These are phyloP conservation scores for Tapirus indicus DNA, from an alignment of 2,797 vertebrate species.

Conservation along the genomic window DNA sequence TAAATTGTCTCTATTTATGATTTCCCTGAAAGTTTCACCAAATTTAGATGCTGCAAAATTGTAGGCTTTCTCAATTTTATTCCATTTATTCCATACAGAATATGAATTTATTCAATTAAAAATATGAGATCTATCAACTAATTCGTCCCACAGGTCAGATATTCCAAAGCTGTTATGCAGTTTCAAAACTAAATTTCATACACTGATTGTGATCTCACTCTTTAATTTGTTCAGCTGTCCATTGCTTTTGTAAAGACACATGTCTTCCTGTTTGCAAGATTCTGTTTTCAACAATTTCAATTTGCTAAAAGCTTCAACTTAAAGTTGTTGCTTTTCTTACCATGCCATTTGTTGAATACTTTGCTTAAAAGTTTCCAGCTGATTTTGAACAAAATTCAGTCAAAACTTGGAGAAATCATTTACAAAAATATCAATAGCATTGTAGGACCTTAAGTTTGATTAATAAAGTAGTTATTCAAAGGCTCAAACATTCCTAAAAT, in stretches of 20 bases:
- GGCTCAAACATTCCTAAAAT: background rate
- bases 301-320: constrained; percentile 7
- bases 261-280: constrained; percentile 28
- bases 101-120: constrained; percentile 40
- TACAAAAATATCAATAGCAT: background rate
- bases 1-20: constrained; percentile 28
- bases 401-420: constrained; percentile 11
- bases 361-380: constrained; percentile 2
- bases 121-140: background rate
- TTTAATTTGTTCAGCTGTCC: background rate
- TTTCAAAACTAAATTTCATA: background rate
- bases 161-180: constrained; percentile 23
- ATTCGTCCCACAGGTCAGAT: constrained; percentile 41
- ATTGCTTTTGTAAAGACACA: constrained; percentile 18
- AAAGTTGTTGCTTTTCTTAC: constrained; percentile 4
- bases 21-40: constrained; percentile 34
- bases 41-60: background rate
- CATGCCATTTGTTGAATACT: background rate
- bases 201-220: background rate
- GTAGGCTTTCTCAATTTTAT: constrained; percentile 3
- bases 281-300: constrained; percentile 36
- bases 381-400: constrained; percentile 23
- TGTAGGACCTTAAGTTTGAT: background rate
- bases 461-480: background rate
- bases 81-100: background rate